Base-by-base conservation (phyloP, 2,888 invertebrate species). In the Urechis unicinctus region DNA sequence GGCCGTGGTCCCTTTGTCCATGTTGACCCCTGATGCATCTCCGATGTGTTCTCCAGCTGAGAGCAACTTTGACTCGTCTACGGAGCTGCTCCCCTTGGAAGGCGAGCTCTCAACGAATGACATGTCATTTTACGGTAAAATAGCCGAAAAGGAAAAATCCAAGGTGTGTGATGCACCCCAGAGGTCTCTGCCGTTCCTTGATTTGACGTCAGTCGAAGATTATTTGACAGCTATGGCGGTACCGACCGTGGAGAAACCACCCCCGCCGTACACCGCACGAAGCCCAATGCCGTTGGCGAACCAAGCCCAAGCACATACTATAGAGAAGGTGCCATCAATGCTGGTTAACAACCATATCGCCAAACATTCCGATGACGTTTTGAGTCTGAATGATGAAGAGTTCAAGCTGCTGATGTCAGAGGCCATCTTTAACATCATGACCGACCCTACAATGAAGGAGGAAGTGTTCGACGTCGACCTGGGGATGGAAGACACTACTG, bases 1-100 rank as follows among this genome's bases (percentile, higher is more conserved):
- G 22, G 46, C 53, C n/a, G 30, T 50, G 5, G 51, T 59, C 2
- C 60, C 58, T 6, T 6, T 41, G 22, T 55, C 52, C 29, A 21
- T 55, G 13, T 51, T 58, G 24, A 60, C 57, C n/a, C 60, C 60
- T 22, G 58, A 55, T 13, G 22, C 60, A n/a, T 58, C 60, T 9
- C 60, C 60, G 5, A 41, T 31, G 2, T 21, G 25, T 21, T 50
- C 50, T 13, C 41, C 55, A 6, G 36, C 5, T 47, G 43, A 47
- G 44, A 28, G n/a, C 47, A 45, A 17, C 5, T n/a, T 25, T 36
- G 22, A 26, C 17, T 44, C 21, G 25, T 21, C 21, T 22, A 25
- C 26, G 6, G 47, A 48, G 17, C 53, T 30, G 2, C n/a, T 17
- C 3, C 25, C 2, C 47, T 24, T 47, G 24, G 45, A 28, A 24